These are phyloP conservation scores for Meghimatium bilineatum DNA, from an alignment of 2,888 invertebrate genomes.

Conservation along the genomic window DNA sequence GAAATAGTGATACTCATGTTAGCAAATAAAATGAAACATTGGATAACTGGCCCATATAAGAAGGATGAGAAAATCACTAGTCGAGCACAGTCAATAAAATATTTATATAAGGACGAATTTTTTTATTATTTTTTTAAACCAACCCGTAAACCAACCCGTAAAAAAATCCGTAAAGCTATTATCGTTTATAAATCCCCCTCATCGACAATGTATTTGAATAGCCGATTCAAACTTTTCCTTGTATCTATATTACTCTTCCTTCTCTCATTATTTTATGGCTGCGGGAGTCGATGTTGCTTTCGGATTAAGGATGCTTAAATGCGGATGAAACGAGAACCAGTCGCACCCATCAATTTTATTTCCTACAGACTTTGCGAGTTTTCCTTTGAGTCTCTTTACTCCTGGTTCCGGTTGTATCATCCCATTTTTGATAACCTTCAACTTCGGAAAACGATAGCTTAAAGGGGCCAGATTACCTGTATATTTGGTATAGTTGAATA, in stretches of 20 bases:
- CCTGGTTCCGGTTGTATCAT: neutral
- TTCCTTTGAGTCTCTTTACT: slow-evolving; percentile 25
- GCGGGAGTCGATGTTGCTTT: neutral
- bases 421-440: no score
- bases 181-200: no score
- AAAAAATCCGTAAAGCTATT: no score
- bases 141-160: no score
- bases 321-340: slow-evolving; percentile 1
- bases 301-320: neutral
- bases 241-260: neutral
- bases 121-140: no score
- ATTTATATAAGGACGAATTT: no score
- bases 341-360: slow-evolving; percentile 14
- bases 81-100: no score
- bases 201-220: neutral
- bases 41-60: no score
- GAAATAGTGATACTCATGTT: no score
- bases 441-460: neutral
- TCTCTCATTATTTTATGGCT: neutral
- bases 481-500: slow-evolving; percentile 7
- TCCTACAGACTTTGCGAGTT: slow-evolving; percentile 20
- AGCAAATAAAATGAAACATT: no score
- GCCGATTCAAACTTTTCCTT: neutral
- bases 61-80: no score
- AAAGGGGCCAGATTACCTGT: neutral